Conservation (phyloP, 2,797 vertebrate species). For the Hydrolagus colliei region DNA sequence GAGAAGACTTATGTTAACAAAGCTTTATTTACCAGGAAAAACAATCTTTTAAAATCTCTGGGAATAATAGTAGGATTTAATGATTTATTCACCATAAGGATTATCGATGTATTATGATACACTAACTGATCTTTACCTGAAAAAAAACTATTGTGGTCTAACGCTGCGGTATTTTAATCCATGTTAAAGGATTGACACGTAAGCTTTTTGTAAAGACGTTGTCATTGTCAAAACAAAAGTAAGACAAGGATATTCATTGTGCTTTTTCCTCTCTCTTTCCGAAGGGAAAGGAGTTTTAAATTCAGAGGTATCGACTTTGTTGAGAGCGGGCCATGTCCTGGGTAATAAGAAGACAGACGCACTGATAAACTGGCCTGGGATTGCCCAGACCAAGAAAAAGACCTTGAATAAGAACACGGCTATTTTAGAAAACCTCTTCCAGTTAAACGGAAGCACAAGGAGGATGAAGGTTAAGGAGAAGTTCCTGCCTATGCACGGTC, state of each 20-base stretch:
- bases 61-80: neutral
- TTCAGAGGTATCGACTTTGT: constrained; percentile 11
- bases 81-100: neutral
- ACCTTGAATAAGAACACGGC: constrained; percentile 52
- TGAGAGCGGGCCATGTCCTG: neutral
- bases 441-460: constrained; percentile 68
- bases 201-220: neutral
- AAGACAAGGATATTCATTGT: neutral
- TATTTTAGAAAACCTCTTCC: constrained; percentile 70
- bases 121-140: neutral
- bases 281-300: constrained; percentile 28
- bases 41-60: neutral
- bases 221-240: neutral
- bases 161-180: neutral
- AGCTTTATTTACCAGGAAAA: neutral
- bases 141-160: neutral
- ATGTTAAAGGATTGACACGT: neutral
- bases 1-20: neutral
- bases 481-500: constrained; percentile 61
- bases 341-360: constrained; percentile 37
- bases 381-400: constrained; percentile 67
- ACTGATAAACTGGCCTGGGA: constrained; percentile 69
- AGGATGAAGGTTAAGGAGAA: constrained; percentile 70
- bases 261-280: neutral
- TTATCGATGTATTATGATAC: neutral